Percentiles rank a stretch among this genome's conserved stretches.
These are phyloP conservation scores for Gymnoscopelus microlampas DNA, from an alignment of 2,797 vertebrate genomes.

Conservation along the genomic window DNA sequence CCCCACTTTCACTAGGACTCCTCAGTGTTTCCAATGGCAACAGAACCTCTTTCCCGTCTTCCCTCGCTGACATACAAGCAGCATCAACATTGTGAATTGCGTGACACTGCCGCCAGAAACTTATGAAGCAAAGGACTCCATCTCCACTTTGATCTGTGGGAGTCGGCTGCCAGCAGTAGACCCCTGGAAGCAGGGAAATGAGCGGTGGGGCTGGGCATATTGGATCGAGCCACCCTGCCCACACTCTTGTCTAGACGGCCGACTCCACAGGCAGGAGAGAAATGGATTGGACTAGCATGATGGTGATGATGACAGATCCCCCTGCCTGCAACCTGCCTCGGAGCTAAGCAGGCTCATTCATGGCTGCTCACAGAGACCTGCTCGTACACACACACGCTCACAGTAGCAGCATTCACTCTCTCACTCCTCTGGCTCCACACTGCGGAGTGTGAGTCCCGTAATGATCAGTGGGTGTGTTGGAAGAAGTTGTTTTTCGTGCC, in stretches of 20 bases:
- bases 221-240: slow-evolving; percentile 44
- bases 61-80: slow-evolving; percentile 5
- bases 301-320: slow-evolving; percentile 57
- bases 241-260: slow-evolving; percentile 56
- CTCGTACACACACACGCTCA: slow-evolving; percentile 4
- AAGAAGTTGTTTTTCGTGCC: slow-evolving; percentile 17
- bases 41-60: background rate
- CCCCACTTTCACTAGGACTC: background rate
- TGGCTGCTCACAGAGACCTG: slow-evolving; percentile 34
- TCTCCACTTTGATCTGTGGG: slow-evolving; percentile 30
- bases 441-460: background rate
- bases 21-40: slow-evolving; percentile 5
- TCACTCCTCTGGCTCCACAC: slow-evolving; percentile 23
- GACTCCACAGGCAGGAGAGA: slow-evolving; percentile 53
- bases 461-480: background rate
- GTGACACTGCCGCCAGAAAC: slow-evolving; percentile 7
- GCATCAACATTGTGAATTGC: slow-evolving; percentile 1
- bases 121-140: slow-evolving; percentile 15
- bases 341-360: slow-evolving; percentile 58
- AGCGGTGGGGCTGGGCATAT: slow-evolving; percentile 33
- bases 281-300: slow-evolving; percentile 41
- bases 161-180: slow-evolving; percentile 27
- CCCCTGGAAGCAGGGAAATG: slow-evolving; percentile 31
- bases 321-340: slow-evolving; percentile 60
- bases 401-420: slow-evolving; percentile 32